Percentiles rank a stretch among this genome's conserved stretches.
These are phyloP conservation scores for Zosterops lateralis DNA, from an alignment of 2,113 vertebrate genomes.

Conservation along the genomic window DNA sequence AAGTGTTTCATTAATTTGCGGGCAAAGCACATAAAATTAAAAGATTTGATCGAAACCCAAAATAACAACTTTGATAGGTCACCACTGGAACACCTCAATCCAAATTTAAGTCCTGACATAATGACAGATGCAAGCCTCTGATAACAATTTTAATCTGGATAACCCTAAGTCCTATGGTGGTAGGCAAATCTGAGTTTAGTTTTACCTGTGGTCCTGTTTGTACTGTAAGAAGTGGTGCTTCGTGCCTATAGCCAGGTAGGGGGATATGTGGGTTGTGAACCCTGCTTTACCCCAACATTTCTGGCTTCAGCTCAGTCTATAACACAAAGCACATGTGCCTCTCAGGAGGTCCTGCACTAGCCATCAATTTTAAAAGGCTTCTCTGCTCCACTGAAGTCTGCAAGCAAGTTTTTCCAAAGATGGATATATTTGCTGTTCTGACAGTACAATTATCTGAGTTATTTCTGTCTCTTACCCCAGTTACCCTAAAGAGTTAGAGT, in stretches of 20 bases:
- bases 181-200: not conserved
- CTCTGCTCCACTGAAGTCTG: not conserved
- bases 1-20: not conserved
- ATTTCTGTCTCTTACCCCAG: constrained; percentile 13
- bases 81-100: not conserved
- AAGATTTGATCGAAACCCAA: not conserved
- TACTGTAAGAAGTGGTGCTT: not conserved
- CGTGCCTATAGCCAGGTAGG: not conserved
- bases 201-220: not conserved
- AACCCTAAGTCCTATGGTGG: not conserved
- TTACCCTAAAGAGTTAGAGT: not conserved
- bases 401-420: constrained; percentile 33
- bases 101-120: not conserved
- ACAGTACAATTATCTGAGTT: not conserved
- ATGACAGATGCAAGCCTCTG: not conserved
- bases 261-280: not conserved
- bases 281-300: not conserved
- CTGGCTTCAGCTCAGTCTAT: not conserved
- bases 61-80: not conserved
- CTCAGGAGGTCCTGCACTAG: not conserved
- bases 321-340: constrained; percentile 21
- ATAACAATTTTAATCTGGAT: not conserved
- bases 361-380: not conserved
- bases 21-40: not conserved
- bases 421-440: constrained; percentile 7